Conservation (phyloP, 2,113 vertebrate species). For the Podarcis raffonei region DNA sequence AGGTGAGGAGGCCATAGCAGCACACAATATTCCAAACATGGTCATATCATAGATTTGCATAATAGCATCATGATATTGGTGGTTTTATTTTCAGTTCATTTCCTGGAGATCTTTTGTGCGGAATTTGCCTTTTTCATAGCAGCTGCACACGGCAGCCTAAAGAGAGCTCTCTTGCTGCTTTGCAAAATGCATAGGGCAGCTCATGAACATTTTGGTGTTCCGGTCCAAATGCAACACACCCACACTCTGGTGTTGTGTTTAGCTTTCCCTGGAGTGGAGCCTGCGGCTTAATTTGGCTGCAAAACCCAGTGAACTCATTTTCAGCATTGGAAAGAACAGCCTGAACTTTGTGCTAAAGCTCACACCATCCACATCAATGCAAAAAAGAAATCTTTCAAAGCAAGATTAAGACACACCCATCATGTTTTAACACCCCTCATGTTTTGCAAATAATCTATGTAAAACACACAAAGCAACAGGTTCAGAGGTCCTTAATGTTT, state of each 20-base stretch:
- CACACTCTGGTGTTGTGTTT: too few relatives aligned
- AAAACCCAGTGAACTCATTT: not conserved
- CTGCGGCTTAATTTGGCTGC: not conserved
- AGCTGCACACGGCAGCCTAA: not conserved
- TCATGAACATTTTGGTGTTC: not conserved
- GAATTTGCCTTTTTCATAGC: too few relatives aligned
- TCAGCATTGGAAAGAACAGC: not conserved
- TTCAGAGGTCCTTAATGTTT: constrained; percentile 35
- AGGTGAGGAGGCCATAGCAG: too few relatives aligned
- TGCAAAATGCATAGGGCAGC: not conserved
- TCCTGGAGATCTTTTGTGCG: too few relatives aligned
- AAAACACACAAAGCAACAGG: constrained; percentile 2
- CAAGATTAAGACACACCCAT: not conserved
- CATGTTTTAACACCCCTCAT: constrained; percentile 24
- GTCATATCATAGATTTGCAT: too few relatives aligned
- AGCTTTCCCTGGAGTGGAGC: too few relatives aligned
- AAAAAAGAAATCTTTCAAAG: not conserved
- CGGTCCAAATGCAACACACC: not conserved
- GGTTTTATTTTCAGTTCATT: too few relatives aligned
- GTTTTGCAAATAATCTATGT: constrained; percentile 26
- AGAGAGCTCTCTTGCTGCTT: not conserved
- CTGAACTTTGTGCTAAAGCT: not conserved
- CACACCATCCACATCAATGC: not conserved
- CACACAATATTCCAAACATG: too few relatives aligned
- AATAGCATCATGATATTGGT: too few relatives aligned